A percentile compares a stretch with the other conserved stretches of the same genome.
Conservation (phyloP, 2,888 invertebrate species). For the Leptarthrus brevirostris region DNA sequence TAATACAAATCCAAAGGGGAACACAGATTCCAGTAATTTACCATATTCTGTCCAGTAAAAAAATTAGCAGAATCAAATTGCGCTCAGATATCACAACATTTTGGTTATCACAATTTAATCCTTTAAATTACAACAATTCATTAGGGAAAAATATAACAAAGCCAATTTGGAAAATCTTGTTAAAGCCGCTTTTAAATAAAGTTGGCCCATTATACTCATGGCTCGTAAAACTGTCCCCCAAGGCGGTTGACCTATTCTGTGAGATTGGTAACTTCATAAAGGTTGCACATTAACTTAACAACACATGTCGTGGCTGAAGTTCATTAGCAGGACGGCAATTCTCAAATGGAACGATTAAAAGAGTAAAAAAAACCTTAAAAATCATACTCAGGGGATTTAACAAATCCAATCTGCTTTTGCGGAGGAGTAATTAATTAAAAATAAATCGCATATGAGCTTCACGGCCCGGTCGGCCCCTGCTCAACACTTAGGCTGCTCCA, state of each 20-base stretch:
- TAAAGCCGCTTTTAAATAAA: slow-evolving; percentile 41
- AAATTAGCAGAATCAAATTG: too few species aligned
- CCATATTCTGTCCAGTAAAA: too few species aligned
- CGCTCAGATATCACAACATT: slow-evolving; percentile 3
- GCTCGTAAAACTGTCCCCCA: slow-evolving; percentile 35
- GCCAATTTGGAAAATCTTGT: slow-evolving; percentile 29
- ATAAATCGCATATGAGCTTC: slow-evolving; percentile 29
- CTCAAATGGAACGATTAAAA: slow-evolving; percentile 15
- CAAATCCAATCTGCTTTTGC: slow-evolving; percentile 37
- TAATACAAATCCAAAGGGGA: too few species aligned
- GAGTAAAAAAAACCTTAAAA: slow-evolving; percentile 23
- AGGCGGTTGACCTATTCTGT: slow-evolving; percentile 39
- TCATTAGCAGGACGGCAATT: slow-evolving; percentile 29
- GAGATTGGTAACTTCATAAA: slow-evolving; percentile 22
- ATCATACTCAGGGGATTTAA: slow-evolving; percentile 37
- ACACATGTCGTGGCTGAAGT: slow-evolving; percentile 42
- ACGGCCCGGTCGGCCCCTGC: neutral
- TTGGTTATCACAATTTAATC: slow-evolving; percentile 22
- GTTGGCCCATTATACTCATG: slow-evolving; percentile 7
- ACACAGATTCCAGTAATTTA: too few species aligned
- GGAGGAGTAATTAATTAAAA: slow-evolving; percentile 44
- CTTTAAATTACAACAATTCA: slow-evolving; percentile 34
- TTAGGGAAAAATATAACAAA: slow-evolving; percentile 24
- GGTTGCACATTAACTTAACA: slow-evolving; percentile 29
- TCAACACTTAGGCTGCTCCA: neutral